These are phyloP conservation scores for Arctia plantaginis DNA, from an alignment of 2,888 invertebrate genomes.

Conservation along the genomic window DNA sequence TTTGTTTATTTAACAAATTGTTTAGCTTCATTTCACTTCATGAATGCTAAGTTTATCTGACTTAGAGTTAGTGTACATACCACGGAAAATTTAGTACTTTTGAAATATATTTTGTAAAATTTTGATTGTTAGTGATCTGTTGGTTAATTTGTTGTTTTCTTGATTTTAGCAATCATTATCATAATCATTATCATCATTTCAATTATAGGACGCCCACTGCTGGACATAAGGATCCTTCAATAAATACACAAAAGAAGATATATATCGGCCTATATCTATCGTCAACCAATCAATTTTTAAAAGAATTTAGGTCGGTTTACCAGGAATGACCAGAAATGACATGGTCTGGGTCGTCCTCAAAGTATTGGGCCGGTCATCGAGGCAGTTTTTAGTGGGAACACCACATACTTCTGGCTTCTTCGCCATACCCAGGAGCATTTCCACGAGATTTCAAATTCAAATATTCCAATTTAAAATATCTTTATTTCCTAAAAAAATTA, in stretches of 20 bases:
- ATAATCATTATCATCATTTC: background rate
- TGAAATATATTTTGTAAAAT: background rate
- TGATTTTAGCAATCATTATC: background rate
- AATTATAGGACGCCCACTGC: background rate
- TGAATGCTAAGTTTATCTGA: background rate
- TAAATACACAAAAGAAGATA: background rate
- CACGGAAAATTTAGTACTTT: background rate
- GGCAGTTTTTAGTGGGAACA: no score
- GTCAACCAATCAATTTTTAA: background rate
- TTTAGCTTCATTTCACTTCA: slow-evolving; percentile 28
- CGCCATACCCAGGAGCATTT: no score
- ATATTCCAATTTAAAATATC: no score
- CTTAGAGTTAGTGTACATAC: background rate
- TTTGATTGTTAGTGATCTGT: background rate
- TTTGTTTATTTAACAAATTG: slow-evolving; percentile 70
- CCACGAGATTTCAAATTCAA: no score
- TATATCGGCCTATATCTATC: background rate
- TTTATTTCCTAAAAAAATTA: no score
- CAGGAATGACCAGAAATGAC: no score
- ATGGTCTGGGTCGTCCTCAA: no score
- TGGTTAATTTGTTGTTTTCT: background rate
- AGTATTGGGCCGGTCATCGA: no score
- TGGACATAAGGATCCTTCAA: background rate
- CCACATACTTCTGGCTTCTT: no score
- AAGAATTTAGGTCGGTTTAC: no score